Conservation (phyloP, 2,888 invertebrate genomes). For the Nymphalis urticae region DNA sequence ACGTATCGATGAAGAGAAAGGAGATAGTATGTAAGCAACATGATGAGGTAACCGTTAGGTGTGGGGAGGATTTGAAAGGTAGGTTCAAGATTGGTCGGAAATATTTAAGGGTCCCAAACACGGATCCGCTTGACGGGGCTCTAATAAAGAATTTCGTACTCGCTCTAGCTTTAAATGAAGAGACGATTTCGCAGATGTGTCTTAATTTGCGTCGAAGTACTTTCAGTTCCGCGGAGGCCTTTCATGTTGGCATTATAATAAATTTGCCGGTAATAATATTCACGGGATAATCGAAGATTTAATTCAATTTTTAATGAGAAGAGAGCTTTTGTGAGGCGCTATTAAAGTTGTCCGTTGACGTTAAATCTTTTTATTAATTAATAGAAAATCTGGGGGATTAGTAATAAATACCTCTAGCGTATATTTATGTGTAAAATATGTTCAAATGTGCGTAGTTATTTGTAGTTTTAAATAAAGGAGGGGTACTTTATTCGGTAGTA, state of each 20-base stretch:
- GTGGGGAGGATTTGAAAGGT: background rate
- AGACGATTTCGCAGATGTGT: slow-evolving; percentile 68
- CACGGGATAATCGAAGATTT: background rate
- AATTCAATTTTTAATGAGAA: background rate
- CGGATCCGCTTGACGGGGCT: slow-evolving; percentile 64
- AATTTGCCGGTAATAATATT: background rate
- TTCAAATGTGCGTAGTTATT: too few relatives aligned
- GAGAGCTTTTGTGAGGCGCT: background rate
- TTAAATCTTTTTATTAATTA: too few relatives aligned
- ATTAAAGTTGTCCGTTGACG: background rate
- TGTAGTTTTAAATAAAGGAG: too few relatives aligned
- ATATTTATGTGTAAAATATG: too few relatives aligned
- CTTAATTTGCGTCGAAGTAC: slow-evolving; percentile 41
- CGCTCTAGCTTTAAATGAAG: slow-evolving; percentile 75
- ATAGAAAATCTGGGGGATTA: too few relatives aligned
- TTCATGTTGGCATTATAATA: background rate
- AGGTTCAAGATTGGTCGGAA: slow-evolving; percentile 43
- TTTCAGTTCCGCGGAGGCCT: background rate
- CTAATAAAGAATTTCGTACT: slow-evolving; percentile 69
- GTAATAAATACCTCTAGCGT: too few relatives aligned
- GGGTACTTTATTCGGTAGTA: too few relatives aligned
- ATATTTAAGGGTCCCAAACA: slow-evolving; percentile 68
- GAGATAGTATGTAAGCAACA: too few relatives aligned
- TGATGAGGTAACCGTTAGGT: background rate
- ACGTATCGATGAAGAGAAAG: too few relatives aligned